These are phyloP conservation scores for Eriosoma lanigerum DNA, from an alignment of 1,140 invertebrate species.

Conservation along the genomic window DNA sequence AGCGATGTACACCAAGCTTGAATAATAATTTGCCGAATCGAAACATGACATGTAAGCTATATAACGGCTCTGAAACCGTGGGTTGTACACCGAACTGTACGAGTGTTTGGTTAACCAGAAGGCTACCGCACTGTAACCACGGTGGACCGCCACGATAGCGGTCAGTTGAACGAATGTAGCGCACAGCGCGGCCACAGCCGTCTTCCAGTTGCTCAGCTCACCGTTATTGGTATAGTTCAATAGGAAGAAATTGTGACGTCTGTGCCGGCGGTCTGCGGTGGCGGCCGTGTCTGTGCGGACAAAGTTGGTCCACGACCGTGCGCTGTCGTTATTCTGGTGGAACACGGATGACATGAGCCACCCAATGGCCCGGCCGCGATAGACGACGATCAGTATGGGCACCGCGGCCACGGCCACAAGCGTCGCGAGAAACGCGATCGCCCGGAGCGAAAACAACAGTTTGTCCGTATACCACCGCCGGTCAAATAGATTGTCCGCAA, in stretches of 20 bases:
- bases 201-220: conserved; percentile 33
- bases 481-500: not conserved
- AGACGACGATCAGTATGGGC: conserved; percentile 44
- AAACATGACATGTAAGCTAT: conserved; percentile 97
- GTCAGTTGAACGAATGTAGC: conserved; percentile 23
- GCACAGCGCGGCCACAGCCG: conserved; percentile 4
- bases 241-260: conserved; percentile 26
- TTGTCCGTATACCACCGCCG: not conserved
- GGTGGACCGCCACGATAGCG: conserved; percentile 28
- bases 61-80: conserved; percentile 88
- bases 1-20: conserved; percentile 93
- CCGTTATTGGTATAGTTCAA: conserved; percentile 31
- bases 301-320: not conserved
- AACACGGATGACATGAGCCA: conserved; percentile 24
- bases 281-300: not conserved
- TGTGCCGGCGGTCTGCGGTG: not conserved
- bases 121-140: conserved; percentile 22
- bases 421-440: not conserved
- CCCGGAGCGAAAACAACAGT: not conserved
- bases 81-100: conserved; percentile 1
- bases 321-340: not conserved
- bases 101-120: conserved; percentile 16
- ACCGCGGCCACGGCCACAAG: conserved; percentile 5
- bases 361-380: conserved; percentile 38
- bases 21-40: conserved; percentile 96